phyloP scores from a whole-genome alignment of 2,797 vertebrate species.

The Gila robusta region DNA sequence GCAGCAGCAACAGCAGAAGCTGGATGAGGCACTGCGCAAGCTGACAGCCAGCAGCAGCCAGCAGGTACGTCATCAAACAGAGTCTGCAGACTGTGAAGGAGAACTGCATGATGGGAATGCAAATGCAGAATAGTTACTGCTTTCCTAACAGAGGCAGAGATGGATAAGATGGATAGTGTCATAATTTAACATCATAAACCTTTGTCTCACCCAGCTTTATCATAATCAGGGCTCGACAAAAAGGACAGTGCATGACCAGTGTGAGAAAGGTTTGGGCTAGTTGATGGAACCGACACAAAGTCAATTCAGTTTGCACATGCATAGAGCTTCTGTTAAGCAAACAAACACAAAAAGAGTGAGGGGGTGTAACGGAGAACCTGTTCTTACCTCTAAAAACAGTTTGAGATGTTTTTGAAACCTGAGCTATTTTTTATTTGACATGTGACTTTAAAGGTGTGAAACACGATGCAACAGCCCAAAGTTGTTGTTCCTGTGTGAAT shows the following conservation, averaged over 20 bases:
- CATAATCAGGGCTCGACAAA: not conserved
- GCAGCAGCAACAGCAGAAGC: slow-evolving; percentile 89
- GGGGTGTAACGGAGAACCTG: not conserved
- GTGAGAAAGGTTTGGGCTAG: not conserved
- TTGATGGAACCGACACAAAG: not conserved
- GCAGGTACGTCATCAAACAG: slow-evolving; percentile 76
- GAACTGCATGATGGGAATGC: not conserved
- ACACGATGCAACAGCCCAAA: not conserved
- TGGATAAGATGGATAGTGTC: not conserved
- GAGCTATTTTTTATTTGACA: not conserved
- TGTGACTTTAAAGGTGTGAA: not conserved
- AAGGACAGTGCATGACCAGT: not conserved
- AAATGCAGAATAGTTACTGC: not conserved
- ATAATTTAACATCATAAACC: not conserved
- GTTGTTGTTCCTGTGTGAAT: not conserved
- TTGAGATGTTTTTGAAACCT: not conserved
- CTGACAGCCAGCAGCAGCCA: slow-evolving; percentile 84
- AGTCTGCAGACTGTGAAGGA: not conserved
- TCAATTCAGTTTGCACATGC: not conserved
- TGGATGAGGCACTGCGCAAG: slow-evolving; percentile 86
- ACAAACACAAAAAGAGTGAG: not conserved
- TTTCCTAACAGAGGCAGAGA: not conserved
- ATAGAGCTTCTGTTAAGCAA: not conserved
- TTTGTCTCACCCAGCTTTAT: not conserved
- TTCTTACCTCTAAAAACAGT: not conserved